These are phyloP conservation scores for Eulemur macaco DNA, from an alignment of 2,113 vertebrate species.

Conservation along the genomic window DNA sequence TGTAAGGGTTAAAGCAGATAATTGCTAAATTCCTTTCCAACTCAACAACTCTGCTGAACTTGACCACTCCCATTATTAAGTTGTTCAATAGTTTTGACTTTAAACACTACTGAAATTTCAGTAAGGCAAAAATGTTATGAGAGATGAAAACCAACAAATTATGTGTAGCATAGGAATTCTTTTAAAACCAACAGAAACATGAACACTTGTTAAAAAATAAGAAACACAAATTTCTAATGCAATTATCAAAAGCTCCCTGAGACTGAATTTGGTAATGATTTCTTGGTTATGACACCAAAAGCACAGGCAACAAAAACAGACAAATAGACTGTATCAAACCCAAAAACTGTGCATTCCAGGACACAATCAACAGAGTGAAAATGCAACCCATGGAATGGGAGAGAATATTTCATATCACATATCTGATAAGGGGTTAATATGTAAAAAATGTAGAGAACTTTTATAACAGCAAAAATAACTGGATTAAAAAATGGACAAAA, in stretches of 20 bases:
- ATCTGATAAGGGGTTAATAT: neutral
- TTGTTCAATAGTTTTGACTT: neutral
- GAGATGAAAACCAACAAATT: neutral
- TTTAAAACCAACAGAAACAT: neutral
- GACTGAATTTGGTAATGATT: neutral
- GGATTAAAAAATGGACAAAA: neutral
- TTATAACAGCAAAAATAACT: neutral
- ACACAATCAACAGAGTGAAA: neutral
- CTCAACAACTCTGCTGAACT: neutral
- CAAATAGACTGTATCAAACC: neutral
- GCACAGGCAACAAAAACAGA: neutral
- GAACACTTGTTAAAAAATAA: neutral
- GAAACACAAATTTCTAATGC: neutral
- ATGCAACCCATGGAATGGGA: neutral
- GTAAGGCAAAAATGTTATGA: neutral
- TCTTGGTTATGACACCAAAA: neutral
- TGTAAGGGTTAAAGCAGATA: neutral
- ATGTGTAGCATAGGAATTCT: neutral
- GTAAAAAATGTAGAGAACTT: neutral
- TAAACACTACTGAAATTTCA: conserved; percentile 16
- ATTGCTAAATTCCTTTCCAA: neutral
- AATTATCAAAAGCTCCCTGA: neutral
- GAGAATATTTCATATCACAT: neutral
- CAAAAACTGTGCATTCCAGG: neutral
- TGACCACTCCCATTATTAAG: neutral